These are phyloP conservation scores for Pelodytes ibericus DNA, from an alignment of 2,797 vertebrate genomes.

Conservation along the genomic window DNA sequence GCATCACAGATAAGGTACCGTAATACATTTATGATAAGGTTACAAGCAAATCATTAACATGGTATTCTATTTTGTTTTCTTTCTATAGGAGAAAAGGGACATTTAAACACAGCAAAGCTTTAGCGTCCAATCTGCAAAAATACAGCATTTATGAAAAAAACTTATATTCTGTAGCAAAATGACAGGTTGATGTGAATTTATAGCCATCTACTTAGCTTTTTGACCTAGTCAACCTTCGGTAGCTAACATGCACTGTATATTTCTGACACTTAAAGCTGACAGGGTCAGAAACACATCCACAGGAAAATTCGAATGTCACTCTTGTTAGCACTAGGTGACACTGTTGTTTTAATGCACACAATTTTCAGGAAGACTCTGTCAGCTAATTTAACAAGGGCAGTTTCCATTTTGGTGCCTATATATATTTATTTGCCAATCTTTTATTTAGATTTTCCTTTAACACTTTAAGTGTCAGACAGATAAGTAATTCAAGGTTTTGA, in stretches of 20 bases:
- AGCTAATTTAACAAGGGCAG: slow-evolving; percentile 33
- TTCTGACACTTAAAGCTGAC: slow-evolving; percentile 10
- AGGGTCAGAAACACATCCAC: not conserved
- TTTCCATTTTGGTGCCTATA: not conserved
- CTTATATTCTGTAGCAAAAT: not conserved
- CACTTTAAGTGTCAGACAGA: too few species aligned
- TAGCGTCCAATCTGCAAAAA: too few species aligned
- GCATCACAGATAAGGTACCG: slow-evolving; percentile 90
- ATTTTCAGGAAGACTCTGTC: slow-evolving; percentile 27
- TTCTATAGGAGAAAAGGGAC: too few species aligned
- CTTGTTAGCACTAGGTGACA: slow-evolving; percentile 25
- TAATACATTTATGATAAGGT: too few species aligned
- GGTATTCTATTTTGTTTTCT: too few species aligned
- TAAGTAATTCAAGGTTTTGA: too few species aligned
- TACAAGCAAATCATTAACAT: too few species aligned
- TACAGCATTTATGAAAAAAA: too few species aligned
- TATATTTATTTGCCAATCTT: not conserved
- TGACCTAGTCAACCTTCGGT: not conserved
- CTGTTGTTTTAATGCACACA: slow-evolving; percentile 37
- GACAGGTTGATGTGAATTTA: not conserved
- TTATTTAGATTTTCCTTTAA: too few species aligned
- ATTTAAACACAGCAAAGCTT: too few species aligned
- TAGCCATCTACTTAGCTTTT: not conserved
- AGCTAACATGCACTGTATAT: not conserved
- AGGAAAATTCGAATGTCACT: not conserved